Conservation (phyloP, 2,888 invertebrate species). For the Synergus laeviventris region DNA sequence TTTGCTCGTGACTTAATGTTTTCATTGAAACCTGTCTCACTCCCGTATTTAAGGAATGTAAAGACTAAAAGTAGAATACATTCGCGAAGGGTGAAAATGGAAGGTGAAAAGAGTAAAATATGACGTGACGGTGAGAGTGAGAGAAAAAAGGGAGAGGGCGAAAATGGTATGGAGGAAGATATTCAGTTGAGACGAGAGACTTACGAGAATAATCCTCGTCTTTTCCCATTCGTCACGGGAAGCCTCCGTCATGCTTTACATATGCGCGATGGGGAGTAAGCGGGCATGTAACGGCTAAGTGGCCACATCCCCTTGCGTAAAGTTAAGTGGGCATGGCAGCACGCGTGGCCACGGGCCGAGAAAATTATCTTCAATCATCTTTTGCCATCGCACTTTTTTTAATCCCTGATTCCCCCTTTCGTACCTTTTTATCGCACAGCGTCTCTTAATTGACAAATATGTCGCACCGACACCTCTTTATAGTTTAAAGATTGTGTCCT, state of each 20-base stretch:
- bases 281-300: conserved; percentile 69
- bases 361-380: conserved; percentile 72
- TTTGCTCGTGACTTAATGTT: not conserved
- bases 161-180: not conserved
- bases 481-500: not conserved
- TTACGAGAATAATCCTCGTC: conserved; percentile 54
- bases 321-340: conserved; percentile 69
- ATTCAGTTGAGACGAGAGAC: conserved; percentile 37
- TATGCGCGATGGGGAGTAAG: conserved; percentile 65
- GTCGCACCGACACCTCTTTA: not conserved
- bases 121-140: not conserved
- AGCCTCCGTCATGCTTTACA: conserved; percentile 60
- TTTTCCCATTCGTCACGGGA: conserved; percentile 62
- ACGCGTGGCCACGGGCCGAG: conserved; percentile 66
- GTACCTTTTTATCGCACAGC: not conserved
- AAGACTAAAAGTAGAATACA: conserved; percentile 9
- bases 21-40: not conserved
- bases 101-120: not conserved
- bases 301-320: conserved; percentile 69
- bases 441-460: not conserved
- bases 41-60: not conserved
- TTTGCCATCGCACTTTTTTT: not conserved
- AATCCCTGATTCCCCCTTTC: not conserved
- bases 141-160: conserved; percentile 8
- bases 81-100: not conserved